phyloP scores from a whole-genome alignment of 2,888 invertebrate genomes.

The Tachina lurida region DNA sequence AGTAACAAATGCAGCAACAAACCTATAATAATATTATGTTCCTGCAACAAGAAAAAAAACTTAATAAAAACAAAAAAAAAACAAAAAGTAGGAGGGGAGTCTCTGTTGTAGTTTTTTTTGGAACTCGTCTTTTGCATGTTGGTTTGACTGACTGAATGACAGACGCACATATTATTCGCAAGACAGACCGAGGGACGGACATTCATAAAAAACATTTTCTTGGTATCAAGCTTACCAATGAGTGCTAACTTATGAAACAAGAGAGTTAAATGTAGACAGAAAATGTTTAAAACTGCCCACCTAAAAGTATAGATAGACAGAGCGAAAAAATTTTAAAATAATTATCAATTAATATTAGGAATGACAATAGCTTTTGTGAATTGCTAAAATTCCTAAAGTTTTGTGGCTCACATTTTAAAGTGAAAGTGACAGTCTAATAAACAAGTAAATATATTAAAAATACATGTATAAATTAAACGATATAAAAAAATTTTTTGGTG shows the following conservation, averaged over 20 bases:
- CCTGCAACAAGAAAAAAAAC: conserved; percentile 45
- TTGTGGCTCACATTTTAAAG: no score
- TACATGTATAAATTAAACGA: no score
- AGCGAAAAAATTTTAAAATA: background rate
- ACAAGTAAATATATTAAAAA: no score
- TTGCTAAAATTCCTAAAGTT: no score
- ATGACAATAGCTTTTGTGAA: no score
- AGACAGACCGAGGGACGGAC: conserved; percentile 3
- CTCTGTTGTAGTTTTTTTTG: conserved; percentile 36
- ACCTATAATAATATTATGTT: conserved; percentile 56
- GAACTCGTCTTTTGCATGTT: conserved; percentile 64
- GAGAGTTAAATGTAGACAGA: conserved; percentile 4
- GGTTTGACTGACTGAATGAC: conserved; percentile 61
- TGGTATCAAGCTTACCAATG: conserved; percentile 20
- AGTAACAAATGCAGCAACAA: conserved; percentile 34
- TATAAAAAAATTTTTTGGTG: no score
- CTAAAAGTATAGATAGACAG: background rate
- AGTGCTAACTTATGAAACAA: conserved; percentile 66
- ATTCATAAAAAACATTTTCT: conserved; percentile 18
- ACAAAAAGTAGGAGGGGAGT: conserved; percentile 65
- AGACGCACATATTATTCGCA: conserved; percentile 26
- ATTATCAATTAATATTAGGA: no score
- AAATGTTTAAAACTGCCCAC: conserved; percentile 34
- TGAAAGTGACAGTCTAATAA: no score
- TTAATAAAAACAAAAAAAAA: conserved; percentile 32